phyloP scores from a whole-genome alignment of 2,888 invertebrate species.

The Eledona agricola region DNA sequence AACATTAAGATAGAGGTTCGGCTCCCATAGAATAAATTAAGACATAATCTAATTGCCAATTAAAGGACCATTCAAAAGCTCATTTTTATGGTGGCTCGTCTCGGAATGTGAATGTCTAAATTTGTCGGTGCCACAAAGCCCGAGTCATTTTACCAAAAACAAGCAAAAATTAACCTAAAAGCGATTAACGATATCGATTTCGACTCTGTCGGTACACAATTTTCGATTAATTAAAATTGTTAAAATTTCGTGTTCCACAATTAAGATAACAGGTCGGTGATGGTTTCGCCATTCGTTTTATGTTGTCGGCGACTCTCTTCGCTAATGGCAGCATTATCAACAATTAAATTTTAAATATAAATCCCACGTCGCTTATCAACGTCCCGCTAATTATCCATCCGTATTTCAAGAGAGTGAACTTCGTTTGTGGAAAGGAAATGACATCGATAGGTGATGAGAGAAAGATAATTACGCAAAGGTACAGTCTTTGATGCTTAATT shows the following conservation, averaged over 20 bases:
- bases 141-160: slow-evolving; percentile 5
- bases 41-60: too few relatives aligned
- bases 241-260: slow-evolving; percentile 26
- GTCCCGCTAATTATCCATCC: slow-evolving; percentile 23
- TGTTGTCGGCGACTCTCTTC: slow-evolving; percentile 17
- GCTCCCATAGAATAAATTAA: too few relatives aligned
- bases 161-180: slow-evolving; percentile 8
- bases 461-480: slow-evolving; percentile 7
- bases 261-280: slow-evolving; percentile 22
- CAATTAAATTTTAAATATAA: slow-evolving; percentile 24
- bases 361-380: slow-evolving; percentile 7
- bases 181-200: slow-evolving; percentile 13
- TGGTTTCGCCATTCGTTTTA: slow-evolving; percentile 18
- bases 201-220: slow-evolving; percentile 12
- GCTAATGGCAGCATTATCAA: slow-evolving; percentile 21
- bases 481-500: slow-evolving; percentile 13
- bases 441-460: slow-evolving; percentile 15
- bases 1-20: too few relatives aligned
- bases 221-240: slow-evolving; percentile 25
- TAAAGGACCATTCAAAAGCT: slow-evolving; percentile 1
- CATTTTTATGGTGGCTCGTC: slow-evolving; percentile 4
- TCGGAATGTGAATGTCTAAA: slow-evolving; percentile 17
- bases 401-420: slow-evolving; percentile 12
- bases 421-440: slow-evolving; percentile 19
- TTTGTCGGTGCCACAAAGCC: slow-evolving; percentile 19